Evolutionary conservation across 2,113 vertebrate species (phyloP).

Genomic region (Bubalus kerabau): DNA sequence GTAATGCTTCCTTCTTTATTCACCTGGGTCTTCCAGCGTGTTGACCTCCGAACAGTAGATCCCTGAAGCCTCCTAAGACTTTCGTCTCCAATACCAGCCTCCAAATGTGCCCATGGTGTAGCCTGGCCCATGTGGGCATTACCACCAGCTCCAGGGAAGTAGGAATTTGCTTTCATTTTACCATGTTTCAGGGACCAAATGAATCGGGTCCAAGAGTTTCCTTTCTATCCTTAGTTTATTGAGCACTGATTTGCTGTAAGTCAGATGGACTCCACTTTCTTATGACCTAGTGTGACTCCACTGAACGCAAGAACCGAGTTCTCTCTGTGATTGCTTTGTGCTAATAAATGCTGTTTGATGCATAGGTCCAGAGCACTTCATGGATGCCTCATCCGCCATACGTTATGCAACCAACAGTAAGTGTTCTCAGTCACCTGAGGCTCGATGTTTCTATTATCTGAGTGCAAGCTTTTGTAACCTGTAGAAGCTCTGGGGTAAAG

Average conservation of each 20-base stretch:
- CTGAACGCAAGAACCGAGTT: constrained; percentile 56
- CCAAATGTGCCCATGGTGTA: background rate
- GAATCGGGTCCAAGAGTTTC: background rate
- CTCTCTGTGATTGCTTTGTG: constrained; percentile 69
- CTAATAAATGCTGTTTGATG: constrained; percentile 82
- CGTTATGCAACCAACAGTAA: constrained; percentile 99
- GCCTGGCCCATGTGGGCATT: background rate
- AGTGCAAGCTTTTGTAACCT: constrained; percentile 53
- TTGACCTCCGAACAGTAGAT: background rate
- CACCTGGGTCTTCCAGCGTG: background rate
- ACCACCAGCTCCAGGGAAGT: background rate
- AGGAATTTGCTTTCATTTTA: background rate
- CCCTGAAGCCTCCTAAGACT: background rate
- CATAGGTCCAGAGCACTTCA: constrained; percentile 99
- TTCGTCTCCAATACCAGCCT: background rate
- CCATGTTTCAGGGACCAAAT: background rate
- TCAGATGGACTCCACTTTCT: constrained; percentile 61
- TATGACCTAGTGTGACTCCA: constrained; percentile 53
- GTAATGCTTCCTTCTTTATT: background rate
- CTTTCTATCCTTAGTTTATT: background rate
- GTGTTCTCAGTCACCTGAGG: constrained; percentile 80
- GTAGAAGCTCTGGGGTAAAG: constrained; percentile 53
- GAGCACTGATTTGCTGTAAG: constrained; percentile 2
- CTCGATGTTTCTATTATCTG: constrained; percentile 73
- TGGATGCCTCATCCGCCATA: constrained; percentile 99